phyloP scores from a whole-genome alignment of 2,113 vertebrate species.

The Gopherus evgoodei region DNA sequence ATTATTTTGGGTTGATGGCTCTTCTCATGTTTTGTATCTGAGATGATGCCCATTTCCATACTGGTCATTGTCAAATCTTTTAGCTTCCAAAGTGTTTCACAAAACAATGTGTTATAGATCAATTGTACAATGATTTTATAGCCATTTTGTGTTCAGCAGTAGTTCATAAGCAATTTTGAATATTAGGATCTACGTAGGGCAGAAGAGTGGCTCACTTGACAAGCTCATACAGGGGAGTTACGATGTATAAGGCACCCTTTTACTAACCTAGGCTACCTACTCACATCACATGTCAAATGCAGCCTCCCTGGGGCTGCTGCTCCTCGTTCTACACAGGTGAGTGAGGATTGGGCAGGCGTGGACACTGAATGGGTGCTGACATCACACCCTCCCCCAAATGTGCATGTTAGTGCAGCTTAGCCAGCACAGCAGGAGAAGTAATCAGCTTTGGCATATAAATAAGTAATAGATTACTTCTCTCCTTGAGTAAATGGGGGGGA shows the following conservation, averaged over 20 bases:
- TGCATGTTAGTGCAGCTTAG: not conserved
- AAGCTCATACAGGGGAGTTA: not conserved
- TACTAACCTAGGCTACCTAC: not conserved
- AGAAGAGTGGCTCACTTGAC: not conserved
- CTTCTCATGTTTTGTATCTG: not conserved
- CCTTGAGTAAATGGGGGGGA: not conserved
- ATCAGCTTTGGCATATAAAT: not conserved
- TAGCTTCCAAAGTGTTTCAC: not conserved
- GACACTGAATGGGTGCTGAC: not conserved
- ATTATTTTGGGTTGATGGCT: not conserved
- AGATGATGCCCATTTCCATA: not conserved
- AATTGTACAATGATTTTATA: accelerated
- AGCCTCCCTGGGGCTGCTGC: not conserved
- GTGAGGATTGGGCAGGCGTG: not conserved
- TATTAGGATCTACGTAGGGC: not conserved
- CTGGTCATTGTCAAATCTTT: not conserved
- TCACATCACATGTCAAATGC: not conserved
- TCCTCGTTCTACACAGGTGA: not conserved
- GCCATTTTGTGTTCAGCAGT: not conserved
- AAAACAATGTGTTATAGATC: not conserved
- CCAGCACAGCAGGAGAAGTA: not conserved
- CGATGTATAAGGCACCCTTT: accelerated
- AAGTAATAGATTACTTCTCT: not conserved
- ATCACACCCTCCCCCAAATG: not conserved
- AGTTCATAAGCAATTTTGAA: not conserved